Base-by-base conservation (phyloP, 2,888 invertebrate species). In the Diarsia mendica region DNA sequence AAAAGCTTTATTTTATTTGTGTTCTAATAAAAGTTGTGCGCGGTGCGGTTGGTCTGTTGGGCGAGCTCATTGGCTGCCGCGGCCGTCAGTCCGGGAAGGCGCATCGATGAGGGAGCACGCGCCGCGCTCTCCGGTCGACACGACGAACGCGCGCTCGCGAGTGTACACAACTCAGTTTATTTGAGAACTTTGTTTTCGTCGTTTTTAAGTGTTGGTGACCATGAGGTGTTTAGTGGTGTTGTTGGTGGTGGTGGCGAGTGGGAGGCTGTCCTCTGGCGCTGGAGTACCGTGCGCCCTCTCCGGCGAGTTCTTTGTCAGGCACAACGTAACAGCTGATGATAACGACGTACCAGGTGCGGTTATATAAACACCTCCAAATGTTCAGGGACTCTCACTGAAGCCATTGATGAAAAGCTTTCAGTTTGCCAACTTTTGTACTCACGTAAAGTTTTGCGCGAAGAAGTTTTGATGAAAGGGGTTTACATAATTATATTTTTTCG, bases 321-420 rank as follows among this genome's bases (percentile, higher is more conserved):
- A 95, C 92, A 96, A 96, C 90, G 92, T 92, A 92, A 93, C 96
- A 95, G 96, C 96, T 95, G 96, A 96, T 91, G 95, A 95, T 88
- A 93, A 90, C 90, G 90, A 93, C 77, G 92, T 92, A 91, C 93
- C 96, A 96, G 96, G 96, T 96, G 94, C 92, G 93, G 88, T 87
- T 82, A 79, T 85, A 85, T 91, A 91, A 91, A 92, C 90, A 91
- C 68, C 76, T 81, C 71, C 82, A 83, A 74, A 84, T 81, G 78
- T 85, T 83, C 73, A 68, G 79, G 65, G 68, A 69, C 53, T 49
- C 39, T 48, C 39, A 64, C 55, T 39, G 11, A 61, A 48, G 60
- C 51, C 72, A 76, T 80, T 82, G 78, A 82, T 77, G 80, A 68
- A 86, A 83, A 84, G 46, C 76, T 82, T 49, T 72, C 71, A 72